Conservation (phyloP, 2,797 vertebrate genomes). For the Aselliscus stoliczkanus region DNA sequence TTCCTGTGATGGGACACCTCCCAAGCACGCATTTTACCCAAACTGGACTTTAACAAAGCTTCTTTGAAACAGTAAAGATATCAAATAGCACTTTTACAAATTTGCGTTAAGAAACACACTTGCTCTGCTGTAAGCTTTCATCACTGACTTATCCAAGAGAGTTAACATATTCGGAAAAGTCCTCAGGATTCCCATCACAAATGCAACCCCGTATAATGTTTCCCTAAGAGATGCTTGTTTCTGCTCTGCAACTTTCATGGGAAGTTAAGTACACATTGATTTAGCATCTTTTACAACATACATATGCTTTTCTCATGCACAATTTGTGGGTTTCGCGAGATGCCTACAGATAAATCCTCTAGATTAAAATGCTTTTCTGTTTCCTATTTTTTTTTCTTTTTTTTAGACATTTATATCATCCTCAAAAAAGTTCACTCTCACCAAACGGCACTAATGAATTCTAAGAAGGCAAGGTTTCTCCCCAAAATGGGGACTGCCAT, state of each 20-base stretch:
- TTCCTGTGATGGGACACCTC: constrained; percentile 52
- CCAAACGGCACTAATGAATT: constrained; percentile 78
- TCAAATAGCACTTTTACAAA: constrained; percentile 56
- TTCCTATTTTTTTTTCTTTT: constrained; percentile 86
- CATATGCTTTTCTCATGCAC: constrained; percentile 73
- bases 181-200: constrained; percentile 70
- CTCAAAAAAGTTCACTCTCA: constrained; percentile 87
- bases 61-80: constrained; percentile 68
- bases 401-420: constrained; percentile 90
- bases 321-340: constrained; percentile 84
- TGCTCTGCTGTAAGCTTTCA: constrained; percentile 44
- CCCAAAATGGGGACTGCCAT: constrained; percentile 43
- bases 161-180: constrained; percentile 74
- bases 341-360: constrained; percentile 90
- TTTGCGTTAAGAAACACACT: constrained; percentile 59
- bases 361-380: constrained; percentile 90
- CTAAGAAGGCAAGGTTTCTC: constrained; percentile 60
- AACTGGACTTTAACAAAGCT: constrained; percentile 59
- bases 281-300: constrained; percentile 67
- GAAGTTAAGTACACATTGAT: constrained; percentile 80
- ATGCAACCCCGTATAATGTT: constrained; percentile 65
- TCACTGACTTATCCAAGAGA: constrained; percentile 59
- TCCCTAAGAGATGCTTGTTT: constrained; percentile 71
- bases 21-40: constrained; percentile 11
- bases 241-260: constrained; percentile 78